Evolutionary conservation across 1,140 invertebrate genomes (phyloP).

Genomic region (Heliconius eleuchia): DNA sequence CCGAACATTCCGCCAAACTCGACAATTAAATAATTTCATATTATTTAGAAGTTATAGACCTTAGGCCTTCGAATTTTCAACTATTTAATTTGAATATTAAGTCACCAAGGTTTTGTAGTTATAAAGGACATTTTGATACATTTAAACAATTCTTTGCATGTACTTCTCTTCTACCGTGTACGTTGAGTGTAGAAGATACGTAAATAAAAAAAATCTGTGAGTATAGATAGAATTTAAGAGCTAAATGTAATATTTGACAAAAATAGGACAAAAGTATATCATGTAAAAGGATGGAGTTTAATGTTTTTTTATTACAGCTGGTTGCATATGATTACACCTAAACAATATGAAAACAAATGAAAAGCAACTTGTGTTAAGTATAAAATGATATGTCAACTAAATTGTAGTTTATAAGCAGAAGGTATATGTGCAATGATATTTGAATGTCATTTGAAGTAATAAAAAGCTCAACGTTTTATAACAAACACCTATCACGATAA

Average conservation of each 20-base stretch:
- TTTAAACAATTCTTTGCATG: background rate
- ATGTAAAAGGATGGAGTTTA: no score
- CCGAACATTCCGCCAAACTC: no score
- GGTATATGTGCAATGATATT: conserved; percentile 1
- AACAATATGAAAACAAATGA: background rate
- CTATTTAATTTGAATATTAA: background rate
- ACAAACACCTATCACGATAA: background rate
- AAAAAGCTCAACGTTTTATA: background rate
- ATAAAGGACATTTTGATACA: background rate
- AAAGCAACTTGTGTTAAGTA: background rate
- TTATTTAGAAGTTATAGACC: no score
- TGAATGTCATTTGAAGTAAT: conserved; percentile 7
- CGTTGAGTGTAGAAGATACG: background rate
- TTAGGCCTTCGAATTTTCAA: no score
- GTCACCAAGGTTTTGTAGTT: background rate
- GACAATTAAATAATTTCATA: no score
- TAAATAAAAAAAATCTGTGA: background rate
- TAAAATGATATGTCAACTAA: conserved; percentile 2
- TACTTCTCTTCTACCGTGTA: background rate
- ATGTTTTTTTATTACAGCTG: no score
- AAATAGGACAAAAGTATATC: no score
- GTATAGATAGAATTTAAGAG: no score
- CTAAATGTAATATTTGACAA: no score
- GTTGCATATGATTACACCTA: no score
- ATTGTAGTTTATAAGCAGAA: background rate